Conservation (phyloP, 1,140 invertebrate genomes). For the Armadillidium nasatum region DNA sequence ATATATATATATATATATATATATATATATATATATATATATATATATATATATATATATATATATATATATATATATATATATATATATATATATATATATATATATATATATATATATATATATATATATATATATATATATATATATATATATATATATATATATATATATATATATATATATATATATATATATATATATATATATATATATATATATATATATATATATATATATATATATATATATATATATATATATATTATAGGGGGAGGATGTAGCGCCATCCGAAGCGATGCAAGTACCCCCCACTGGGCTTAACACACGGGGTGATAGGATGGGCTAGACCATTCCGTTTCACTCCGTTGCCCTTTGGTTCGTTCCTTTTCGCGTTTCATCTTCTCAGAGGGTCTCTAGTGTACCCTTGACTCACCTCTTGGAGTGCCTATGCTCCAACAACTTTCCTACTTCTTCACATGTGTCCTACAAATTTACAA, state of each 20-base stretch:
- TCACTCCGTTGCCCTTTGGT: too few relatives aligned
- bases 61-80: conserved; percentile 16
- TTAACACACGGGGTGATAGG: too few relatives aligned
- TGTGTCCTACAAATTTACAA: too few relatives aligned
- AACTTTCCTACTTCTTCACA: too few relatives aligned
- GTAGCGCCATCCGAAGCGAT: too few relatives aligned
- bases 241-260: conserved; percentile 22
- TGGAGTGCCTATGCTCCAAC: too few relatives aligned
- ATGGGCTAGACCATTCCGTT: too few relatives aligned
- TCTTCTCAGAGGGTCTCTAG: too few relatives aligned
- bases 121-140: conserved; percentile 4
- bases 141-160: conserved; percentile 13
- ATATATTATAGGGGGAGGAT: not conserved
- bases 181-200: conserved; percentile 18
- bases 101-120: not conserved
- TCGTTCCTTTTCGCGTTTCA: too few relatives aligned
- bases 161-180: conserved; percentile 13
- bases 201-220: conserved; percentile 14
- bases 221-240: conserved; percentile 17
- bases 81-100: conserved; percentile 16
- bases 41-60: conserved; percentile 16
- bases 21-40: conserved; percentile 16
- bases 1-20: conserved; percentile 11
- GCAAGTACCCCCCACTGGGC: too few relatives aligned
- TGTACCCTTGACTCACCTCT: too few relatives aligned